phyloP scores from a whole-genome alignment of 2,113 vertebrate genomes.

The Psittacula cyanocephala region DNA sequence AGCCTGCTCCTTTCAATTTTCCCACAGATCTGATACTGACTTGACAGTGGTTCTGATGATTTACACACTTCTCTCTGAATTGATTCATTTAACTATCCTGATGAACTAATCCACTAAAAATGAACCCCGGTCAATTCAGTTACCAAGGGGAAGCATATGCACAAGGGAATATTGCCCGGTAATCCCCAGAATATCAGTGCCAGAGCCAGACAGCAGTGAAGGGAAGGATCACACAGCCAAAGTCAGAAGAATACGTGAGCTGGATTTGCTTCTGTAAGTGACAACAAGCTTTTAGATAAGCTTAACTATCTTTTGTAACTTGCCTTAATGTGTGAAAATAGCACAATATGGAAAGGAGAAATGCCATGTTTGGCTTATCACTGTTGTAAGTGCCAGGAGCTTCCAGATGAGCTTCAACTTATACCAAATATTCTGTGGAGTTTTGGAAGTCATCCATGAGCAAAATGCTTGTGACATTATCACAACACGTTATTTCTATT shows the following conservation, averaged over 20 bases:
- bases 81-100: background rate
- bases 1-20: background rate
- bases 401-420: conserved; percentile 35
- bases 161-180: background rate
- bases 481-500: conserved; percentile 4
- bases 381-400: background rate
- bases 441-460: conserved; percentile 27
- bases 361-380: conserved; percentile 43
- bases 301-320: conserved; percentile 15
- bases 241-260: background rate
- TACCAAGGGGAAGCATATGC: background rate
- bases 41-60: background rate
- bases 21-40: background rate
- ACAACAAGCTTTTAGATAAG: conserved; percentile 2
- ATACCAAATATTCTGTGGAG: conserved; percentile 17
- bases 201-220: background rate
- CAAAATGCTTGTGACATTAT: conserved; percentile 20
- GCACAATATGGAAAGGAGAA: conserved; percentile 21
- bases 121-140: background rate
- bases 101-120: background rate
- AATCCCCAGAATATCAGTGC: background rate
- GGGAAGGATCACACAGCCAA: background rate
- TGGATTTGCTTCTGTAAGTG: background rate
- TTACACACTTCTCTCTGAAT: background rate
- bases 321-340: conserved; percentile 35